Evolutionary conservation across 2,888 invertebrate species (phyloP), one percentile per base, ranked within the genome.

Genomic region (Morpho achilles): DNA sequence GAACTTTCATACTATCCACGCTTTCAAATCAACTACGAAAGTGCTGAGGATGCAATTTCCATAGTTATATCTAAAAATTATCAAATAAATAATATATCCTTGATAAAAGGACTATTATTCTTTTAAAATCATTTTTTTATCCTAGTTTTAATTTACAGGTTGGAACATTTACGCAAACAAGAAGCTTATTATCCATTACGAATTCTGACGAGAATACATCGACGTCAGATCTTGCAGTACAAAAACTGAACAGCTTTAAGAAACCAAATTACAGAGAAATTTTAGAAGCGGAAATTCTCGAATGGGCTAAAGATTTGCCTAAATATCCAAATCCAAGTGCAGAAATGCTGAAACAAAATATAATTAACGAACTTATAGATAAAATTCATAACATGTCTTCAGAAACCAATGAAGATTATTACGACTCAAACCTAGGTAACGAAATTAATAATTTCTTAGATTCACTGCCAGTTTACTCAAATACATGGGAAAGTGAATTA

Each of bases 231-330:
- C 41, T 58, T n/a, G 47, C 3, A 32, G 23, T 43, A 43, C 43
- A 46, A 45, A 22, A 43, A 7, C 3, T 8, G 40, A 46, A 50
- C 40, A 48, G 22, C 60, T n/a, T n/a, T 8, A 16, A 54, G 7
- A 53, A 32, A 2, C 48, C 32, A 10, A 44, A 45, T 47, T 62
- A 76, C 8, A 74, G 69, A 53, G 67, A 76, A 9, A 57, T 64
- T 46, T 58, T 82, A 22, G 65, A 70, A 50, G 62, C 58, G 44
- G 66, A 67, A 62, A 67, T 80, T 7, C 53, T 61, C 7, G 65
- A 71, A 43, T 83, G 81, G 77, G 60, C 77, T 0, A 63, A 71
- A 52, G 68, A 72, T 8, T 63, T 84, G 52, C 82, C 78, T 0
- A 61, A 74, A 23, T 72, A 72, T 58, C 68, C 63, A 9, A 62